A percentile compares a stretch with the other conserved stretches of the same genome.
These are phyloP conservation scores for Drepana falcataria DNA, from an alignment of 2,888 invertebrate genomes.

Conservation along the genomic window DNA sequence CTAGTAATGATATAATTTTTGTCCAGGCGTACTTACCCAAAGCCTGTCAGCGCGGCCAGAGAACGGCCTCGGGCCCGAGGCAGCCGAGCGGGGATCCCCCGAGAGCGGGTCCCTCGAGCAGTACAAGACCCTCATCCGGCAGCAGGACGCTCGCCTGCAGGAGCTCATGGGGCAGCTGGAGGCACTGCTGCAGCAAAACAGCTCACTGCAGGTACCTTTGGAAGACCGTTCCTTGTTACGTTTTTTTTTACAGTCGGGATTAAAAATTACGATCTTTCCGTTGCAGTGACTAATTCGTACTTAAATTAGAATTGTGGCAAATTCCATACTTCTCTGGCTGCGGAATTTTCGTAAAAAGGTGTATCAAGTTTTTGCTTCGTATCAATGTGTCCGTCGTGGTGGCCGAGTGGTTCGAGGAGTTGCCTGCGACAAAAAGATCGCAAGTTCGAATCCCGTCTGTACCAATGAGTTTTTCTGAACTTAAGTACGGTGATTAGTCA, in stretches of 20 bases:
- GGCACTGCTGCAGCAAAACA: conserved; percentile 53
- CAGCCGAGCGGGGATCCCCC: conserved; percentile 21
- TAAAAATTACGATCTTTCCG: too few relatives aligned
- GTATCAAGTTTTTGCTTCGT: too few relatives aligned
- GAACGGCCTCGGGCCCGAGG: conserved; percentile 29
- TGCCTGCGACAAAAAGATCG: too few relatives aligned
- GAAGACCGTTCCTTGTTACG: background rate
- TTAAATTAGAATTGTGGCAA: too few relatives aligned
- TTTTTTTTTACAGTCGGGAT: background rate
- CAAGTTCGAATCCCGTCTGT: too few relatives aligned
- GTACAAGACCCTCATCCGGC: conserved; percentile 94
- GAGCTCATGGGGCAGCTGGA: conserved; percentile 72
- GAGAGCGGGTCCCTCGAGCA: conserved; percentile 81
- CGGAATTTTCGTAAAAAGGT: too few relatives aligned
- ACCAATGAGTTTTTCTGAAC: too few relatives aligned
- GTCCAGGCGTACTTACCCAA: conserved; percentile 47
- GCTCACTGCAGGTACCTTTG: conserved; percentile 56
- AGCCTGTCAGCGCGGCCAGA: conserved; percentile 36
- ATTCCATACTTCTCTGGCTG: too few relatives aligned
- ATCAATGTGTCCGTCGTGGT: too few relatives aligned
- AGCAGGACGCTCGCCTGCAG: conserved; percentile 85
- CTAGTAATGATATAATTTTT: background rate
- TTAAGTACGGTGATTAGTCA: too few relatives aligned
- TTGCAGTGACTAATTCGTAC: too few relatives aligned
- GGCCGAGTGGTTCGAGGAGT: too few relatives aligned